A percentile compares a stretch with the other conserved stretches of the same genome.
phyloP scores from a whole-genome alignment of 1,140 invertebrate genomes.

The Sweltsa coloradensis region DNA sequence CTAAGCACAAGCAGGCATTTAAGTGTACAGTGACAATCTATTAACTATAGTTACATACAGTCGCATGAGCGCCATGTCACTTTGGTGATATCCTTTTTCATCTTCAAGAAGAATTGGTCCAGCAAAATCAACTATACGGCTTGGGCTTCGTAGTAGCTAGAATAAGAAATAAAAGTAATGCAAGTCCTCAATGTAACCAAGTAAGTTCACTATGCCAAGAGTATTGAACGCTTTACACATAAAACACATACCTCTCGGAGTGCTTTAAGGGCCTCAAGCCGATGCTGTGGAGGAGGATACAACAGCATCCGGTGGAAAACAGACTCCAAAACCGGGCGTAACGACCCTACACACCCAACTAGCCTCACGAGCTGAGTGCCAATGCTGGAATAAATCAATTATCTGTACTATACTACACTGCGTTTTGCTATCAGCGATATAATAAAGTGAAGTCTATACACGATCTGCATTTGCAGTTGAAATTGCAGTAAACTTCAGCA shows the following conservation, averaged over 20 bases:
- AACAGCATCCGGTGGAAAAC: slow-evolving; percentile 84
- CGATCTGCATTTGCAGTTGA: too few relatives aligned
- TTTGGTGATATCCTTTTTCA: slow-evolving; percentile 56
- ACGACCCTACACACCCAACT: slow-evolving; percentile 67
- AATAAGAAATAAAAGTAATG: slow-evolving; percentile 16
- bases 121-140: slow-evolving; percentile 55
- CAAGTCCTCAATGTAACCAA: too few relatives aligned
- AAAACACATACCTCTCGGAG: slow-evolving; percentile 45
- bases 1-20: too few relatives aligned
- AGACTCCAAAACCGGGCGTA: slow-evolving; percentile 80
- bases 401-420: background rate
- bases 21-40: too few relatives aligned
- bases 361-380: slow-evolving; percentile 75
- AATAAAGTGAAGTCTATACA: too few relatives aligned
- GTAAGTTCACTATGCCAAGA: background rate
- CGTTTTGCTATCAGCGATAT: background rate
- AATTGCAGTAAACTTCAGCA: too few relatives aligned
- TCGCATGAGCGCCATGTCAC: slow-evolving; percentile 77
- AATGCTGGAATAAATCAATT: slow-evolving; percentile 46
- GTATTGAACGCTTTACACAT: too few relatives aligned
- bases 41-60: too few relatives aligned
- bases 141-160: slow-evolving; percentile 52
- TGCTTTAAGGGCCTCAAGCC: slow-evolving; percentile 72
- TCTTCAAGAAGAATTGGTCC: slow-evolving; percentile 55
- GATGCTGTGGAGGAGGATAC: slow-evolving; percentile 70